Percentiles rank a stretch among this genome's conserved stretches.
These are phyloP conservation scores for Pollenia labialis DNA, from an alignment of 2,888 invertebrate species.

Conservation along the genomic window DNA sequence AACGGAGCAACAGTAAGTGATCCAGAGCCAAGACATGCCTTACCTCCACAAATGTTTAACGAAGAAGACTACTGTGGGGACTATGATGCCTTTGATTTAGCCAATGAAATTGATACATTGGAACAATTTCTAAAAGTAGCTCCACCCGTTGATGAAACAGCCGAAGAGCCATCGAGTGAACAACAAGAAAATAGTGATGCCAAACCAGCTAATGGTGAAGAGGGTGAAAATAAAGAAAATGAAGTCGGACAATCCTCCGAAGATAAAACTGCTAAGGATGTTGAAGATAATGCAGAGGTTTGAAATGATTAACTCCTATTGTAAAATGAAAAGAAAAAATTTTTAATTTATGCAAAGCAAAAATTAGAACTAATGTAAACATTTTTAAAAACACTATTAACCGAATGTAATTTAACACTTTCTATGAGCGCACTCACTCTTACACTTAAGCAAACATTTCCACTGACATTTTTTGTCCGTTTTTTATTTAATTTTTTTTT, in stretches of 20 bases:
- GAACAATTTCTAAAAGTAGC: slow-evolving; percentile 93
- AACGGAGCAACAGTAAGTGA: slow-evolving; percentile 90
- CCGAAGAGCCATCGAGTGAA: slow-evolving; percentile 82
- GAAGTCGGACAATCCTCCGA: slow-evolving; percentile 72
- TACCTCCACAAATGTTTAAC: slow-evolving; percentile 97
- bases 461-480: slow-evolving; percentile 51
- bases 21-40: slow-evolving; percentile 90
- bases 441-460: slow-evolving; percentile 62
- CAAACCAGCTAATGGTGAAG: slow-evolving; percentile 80
- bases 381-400: slow-evolving; percentile 53
- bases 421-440: slow-evolving; percentile 33
- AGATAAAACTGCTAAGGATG: slow-evolving; percentile 71
- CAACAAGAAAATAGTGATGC: slow-evolving; percentile 81
- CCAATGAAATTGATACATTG: slow-evolving; percentile 95
- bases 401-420: slow-evolving; percentile 46
- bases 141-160: slow-evolving; percentile 85
- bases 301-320: slow-evolving; percentile 62
- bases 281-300: slow-evolving; percentile 73
- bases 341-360: slow-evolving; percentile 70
- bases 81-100: slow-evolving; percentile 95
- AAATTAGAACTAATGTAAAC: slow-evolving; percentile 55
- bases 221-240: slow-evolving; percentile 81
- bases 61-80: slow-evolving; percentile 95
- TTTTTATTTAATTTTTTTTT: slow-evolving; percentile 1
- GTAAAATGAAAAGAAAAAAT: slow-evolving; percentile 61